A percentile compares a stretch with the other conserved stretches of the same genome.
These are phyloP conservation scores for Crepidodera aurea DNA, from an alignment of 2,888 invertebrate species.

Conservation along the genomic window DNA sequence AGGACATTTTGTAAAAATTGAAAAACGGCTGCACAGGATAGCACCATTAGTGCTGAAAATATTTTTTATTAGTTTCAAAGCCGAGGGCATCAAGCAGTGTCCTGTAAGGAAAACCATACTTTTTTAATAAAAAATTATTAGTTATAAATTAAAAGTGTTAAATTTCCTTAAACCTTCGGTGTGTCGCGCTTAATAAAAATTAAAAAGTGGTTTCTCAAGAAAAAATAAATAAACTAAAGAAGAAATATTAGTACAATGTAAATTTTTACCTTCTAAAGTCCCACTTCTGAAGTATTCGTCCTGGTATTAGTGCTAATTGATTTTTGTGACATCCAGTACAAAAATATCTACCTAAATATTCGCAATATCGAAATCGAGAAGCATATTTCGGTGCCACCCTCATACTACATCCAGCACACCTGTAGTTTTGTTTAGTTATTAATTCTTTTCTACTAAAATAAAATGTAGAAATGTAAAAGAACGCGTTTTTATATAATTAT, in stretches of 20 bases:
- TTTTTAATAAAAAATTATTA: too few species aligned
- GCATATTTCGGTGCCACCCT: conserved; percentile 76
- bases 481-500: background rate
- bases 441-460: conserved; percentile 71
- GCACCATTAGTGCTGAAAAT: too few species aligned
- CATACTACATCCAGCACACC: conserved; percentile 88
- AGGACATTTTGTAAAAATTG: too few species aligned
- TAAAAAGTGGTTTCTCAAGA: too few species aligned
- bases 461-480: background rate
- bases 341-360: conserved; percentile 84
- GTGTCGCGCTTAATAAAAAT: too few species aligned
- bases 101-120: too few species aligned
- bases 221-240: too few species aligned
- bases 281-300: conserved; percentile 71
- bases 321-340: conserved; percentile 88
- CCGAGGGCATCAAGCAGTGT: too few species aligned
- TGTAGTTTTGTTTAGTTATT: conserved; percentile 77
- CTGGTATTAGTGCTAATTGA: conserved; percentile 76
- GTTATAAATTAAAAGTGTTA: too few species aligned
- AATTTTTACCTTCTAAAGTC: conserved; percentile 66
- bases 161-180: too few species aligned
- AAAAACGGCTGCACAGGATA: too few species aligned
- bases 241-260: background rate
- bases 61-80: too few species aligned
- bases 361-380: conserved; percentile 80